Base-by-base conservation (phyloP, 2,888 invertebrate genomes). In the Liodrosophila aerea region DNA sequence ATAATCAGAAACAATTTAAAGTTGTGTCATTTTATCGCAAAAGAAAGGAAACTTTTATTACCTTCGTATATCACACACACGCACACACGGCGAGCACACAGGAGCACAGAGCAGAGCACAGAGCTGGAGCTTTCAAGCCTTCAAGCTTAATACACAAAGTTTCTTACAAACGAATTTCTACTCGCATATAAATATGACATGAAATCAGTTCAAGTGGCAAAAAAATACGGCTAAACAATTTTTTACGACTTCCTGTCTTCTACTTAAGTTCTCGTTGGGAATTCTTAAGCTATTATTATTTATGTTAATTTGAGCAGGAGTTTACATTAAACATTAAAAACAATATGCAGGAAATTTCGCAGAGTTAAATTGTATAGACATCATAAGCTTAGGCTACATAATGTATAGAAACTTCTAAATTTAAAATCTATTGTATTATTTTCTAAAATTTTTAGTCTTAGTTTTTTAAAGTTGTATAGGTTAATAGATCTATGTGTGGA, bases 21-120 rank as follows among this genome's bases (percentile, higher is more conserved):
- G 46, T 65, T 69, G 54, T 34, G 36, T 52, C 51, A 9, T 53
- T 40, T 65, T 18, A 39, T 49, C 30, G 5, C 31, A 47, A 16
- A 31, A 47, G 44, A 43, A 18, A 31, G 44, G 41, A 43, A 85
- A 83, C 76, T 83, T 78, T 83, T 78, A 85, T 85, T 85, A 78
- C 59, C 64, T 81, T 77, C 75, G 51, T 51, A 73, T 73, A 73
- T 76, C 56, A 75, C 27, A 43, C 29, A 47, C 29, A 18, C n/a
- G n/a, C 36, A 16, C 27, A 37, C 37, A 39, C 33, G 22, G 2
- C 22, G 3, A 22, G 3, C 13, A 58, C 60, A 37, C 36, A 37
- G 18, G 29, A 43, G 30, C 13, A 33, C 49, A 52, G 34, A 15
- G n/a, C n/a, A n/a, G n/a, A n/a, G n/a, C 8, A 30, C 8, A 15